A percentile compares a stretch with the other conserved stretches of the same genome.
Evolutionary conservation across 2,888 invertebrate species (phyloP).

Genomic region (Branchellion lobata): DNA sequence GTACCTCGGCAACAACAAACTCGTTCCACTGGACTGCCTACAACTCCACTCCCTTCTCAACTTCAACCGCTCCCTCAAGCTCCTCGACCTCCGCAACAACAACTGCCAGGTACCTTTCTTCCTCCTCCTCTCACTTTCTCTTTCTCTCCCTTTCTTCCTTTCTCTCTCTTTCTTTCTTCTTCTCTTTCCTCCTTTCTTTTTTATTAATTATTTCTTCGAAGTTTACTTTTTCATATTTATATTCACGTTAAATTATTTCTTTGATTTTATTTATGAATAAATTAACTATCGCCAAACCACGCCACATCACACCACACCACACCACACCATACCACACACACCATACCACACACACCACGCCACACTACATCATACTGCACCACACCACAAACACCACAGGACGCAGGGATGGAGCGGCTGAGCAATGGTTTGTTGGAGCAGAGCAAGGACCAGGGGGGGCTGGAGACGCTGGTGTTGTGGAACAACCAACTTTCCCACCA

Average conservation of each 20-base stretch:
- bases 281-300: too few species aligned
- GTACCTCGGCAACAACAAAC: constrained; percentile 78
- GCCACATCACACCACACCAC: too few species aligned
- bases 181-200: too few species aligned
- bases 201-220: too few species aligned
- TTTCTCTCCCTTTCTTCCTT: not conserved
- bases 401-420: constrained; percentile 73
- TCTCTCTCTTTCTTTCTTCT: too few species aligned
- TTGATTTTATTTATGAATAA: too few species aligned
- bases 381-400: constrained; percentile 63
- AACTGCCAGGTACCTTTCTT: constrained; percentile 62
- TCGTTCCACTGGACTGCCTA: constrained; percentile 74
- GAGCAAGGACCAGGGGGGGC: constrained; percentile 61
- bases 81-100: constrained; percentile 75
- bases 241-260: too few species aligned
- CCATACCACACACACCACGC: too few species aligned
- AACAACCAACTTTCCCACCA: constrained; percentile 80
- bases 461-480: constrained; percentile 76
- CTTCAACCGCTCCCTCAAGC: constrained; percentile 74
- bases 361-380: too few species aligned
- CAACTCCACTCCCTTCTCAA: constrained; percentile 76
- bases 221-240: too few species aligned
- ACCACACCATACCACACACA: too few species aligned
- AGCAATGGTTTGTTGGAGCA: constrained; percentile 76
- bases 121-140: not conserved